Evolutionary conservation across 2,113 vertebrate species (phyloP), one percentile per base, ranked within the genome.

Genomic region (Callospermophilus lateralis): DNA sequence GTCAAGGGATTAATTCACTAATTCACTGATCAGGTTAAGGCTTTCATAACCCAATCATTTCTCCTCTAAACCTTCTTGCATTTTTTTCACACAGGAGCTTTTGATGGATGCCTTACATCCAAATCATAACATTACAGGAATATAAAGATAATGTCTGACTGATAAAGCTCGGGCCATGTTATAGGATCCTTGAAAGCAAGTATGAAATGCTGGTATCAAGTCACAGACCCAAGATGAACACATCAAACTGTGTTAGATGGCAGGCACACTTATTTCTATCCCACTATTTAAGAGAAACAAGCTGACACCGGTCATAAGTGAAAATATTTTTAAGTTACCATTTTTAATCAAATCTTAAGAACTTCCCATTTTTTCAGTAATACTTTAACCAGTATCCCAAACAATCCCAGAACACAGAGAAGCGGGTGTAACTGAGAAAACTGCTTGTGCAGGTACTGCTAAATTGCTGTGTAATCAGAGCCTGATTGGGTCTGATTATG

Each of bases 401-500:
- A 93, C 42, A 96, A 61, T 72, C 37, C 37, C 37, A 39, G 61
- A 94, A 77, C 48, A 84, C 32, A 95, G 76, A 93, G 32, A 90
- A 45, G 45, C 89, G 77, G 45, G 72, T 96, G 30, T 94, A 76
- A 96, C 94, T 90, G 91, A 96, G 87, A 93, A 97, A 94, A 85
- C 30, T 94, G 73, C 76, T 79, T 78, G 80, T 1, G 12, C 76
- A 95, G 94, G 95, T 96, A 95, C 58, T 76, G 94, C 90, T 97
- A 96, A 95, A 90, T 42, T 95, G 37, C 97, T 97, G 73, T 88
- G 84, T 93, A 97, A 83, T 97, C 88, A 97, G 48, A 42, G 58
- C 51, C 68, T 96, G 96, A 78, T 92, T 98, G 90, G 0, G 32
- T 39, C 61, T 97, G 91, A 97, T 97, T 98, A 97, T 92, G 90